These are phyloP conservation scores for Callopanchax toddi DNA, from an alignment of 2,113 vertebrate genomes.

Conservation along the genomic window DNA sequence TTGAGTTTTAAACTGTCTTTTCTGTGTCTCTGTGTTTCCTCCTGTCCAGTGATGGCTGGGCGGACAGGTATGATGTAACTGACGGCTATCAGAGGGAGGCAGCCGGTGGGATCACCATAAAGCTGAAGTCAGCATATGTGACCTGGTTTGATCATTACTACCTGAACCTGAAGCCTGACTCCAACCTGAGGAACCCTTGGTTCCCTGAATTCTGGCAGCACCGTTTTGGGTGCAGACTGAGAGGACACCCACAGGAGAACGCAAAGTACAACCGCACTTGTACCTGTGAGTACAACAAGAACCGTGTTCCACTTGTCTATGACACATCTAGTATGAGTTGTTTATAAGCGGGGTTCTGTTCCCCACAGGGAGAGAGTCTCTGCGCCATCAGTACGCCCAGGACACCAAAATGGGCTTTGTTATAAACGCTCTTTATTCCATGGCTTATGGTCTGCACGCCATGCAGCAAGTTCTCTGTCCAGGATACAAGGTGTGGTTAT, in stretches of 20 bases:
- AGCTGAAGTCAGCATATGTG: slow-evolving; percentile 95
- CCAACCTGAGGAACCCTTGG: slow-evolving; percentile 94
- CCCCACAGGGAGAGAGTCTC: slow-evolving; percentile 86
- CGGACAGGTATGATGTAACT: slow-evolving; percentile 96
- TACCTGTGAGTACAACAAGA: slow-evolving; percentile 83
- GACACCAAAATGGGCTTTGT: slow-evolving; percentile 99
- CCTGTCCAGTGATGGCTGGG: slow-evolving; percentile 92
- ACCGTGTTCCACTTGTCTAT: not conserved
- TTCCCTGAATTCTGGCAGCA: slow-evolving; percentile 99
- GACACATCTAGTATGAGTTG: not conserved
- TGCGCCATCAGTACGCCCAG: slow-evolving; percentile 91
- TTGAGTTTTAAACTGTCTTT: not conserved
- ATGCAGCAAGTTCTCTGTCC: slow-evolving; percentile 93
- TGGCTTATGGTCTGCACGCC: slow-evolving; percentile 95
- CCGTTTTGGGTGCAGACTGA: slow-evolving; percentile 91
- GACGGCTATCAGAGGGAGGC: slow-evolving; percentile 94
- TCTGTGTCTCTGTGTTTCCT: not conserved
- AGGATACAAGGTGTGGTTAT: slow-evolving; percentile 74
- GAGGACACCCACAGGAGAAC: slow-evolving; percentile 90
- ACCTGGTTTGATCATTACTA: slow-evolving; percentile 99
- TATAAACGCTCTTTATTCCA: slow-evolving; percentile 97
- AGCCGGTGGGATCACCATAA: slow-evolving; percentile 96
- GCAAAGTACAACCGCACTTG: slow-evolving; percentile 92
- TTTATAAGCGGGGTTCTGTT: slow-evolving; percentile 20
- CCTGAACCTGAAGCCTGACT: slow-evolving; percentile 90